Evolutionary conservation across 2,113 vertebrate genomes (phyloP).

Genomic region (Mungos mungo): DNA sequence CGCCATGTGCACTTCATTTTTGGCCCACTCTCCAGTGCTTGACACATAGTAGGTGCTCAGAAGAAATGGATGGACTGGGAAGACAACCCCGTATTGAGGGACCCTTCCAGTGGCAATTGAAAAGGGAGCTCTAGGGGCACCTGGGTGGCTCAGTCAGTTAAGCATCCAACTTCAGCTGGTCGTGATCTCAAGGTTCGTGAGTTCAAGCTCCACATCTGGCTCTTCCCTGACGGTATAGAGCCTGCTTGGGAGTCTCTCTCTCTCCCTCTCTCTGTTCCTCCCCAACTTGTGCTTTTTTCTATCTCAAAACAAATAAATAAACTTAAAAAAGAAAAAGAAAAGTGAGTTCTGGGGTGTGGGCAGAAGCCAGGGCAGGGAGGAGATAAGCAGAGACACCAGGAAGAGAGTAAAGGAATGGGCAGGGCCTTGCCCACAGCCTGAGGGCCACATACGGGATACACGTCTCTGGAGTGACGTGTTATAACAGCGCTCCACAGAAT

Average conservation of each 20-base stretch:
- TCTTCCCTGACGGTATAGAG: too few species aligned
- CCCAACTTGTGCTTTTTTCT: too few species aligned
- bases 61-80: neutral
- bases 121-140: neutral
- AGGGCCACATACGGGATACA: neutral
- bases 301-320: too few species aligned
- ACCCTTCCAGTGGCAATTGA: neutral
- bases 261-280: too few species aligned
- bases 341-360: neutral
- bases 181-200: too few species aligned
- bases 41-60: neutral
- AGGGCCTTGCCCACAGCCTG: neutral
- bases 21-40: neutral
- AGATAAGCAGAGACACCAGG: neutral
- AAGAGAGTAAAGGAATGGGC: neutral
- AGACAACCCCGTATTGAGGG: neutral
- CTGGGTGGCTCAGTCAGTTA: too few species aligned
- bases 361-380: neutral
- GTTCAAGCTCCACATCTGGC: too few species aligned
- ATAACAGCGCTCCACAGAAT: neutral
- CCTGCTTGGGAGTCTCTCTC: too few species aligned
- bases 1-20: neutral
- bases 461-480: neutral
- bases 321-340: too few species aligned
- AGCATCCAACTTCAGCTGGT: too few species aligned